A percentile compares a stretch with the other conserved stretches of the same genome.
Conservation (phyloP, 2,113 vertebrate genomes). For the Callithrix jacchus region DNA sequence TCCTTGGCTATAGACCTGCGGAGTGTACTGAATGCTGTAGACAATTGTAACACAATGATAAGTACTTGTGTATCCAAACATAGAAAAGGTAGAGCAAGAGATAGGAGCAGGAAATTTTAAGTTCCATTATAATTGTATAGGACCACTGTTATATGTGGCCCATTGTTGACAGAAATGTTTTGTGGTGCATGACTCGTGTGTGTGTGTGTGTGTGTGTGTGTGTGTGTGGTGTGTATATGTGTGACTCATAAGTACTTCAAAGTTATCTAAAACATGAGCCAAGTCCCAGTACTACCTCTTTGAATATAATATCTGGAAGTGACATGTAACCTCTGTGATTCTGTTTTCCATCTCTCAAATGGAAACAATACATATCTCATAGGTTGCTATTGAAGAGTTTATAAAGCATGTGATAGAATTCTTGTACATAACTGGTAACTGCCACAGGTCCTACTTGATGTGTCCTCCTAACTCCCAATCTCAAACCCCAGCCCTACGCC, state of each 20-base stretch:
- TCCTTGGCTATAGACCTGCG: background rate
- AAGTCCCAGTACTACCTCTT: background rate
- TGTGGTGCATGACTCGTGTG: background rate
- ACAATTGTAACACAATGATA: background rate
- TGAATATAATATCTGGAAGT: background rate
- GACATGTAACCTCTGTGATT: background rate
- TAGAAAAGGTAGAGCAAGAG: background rate
- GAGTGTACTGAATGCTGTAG: background rate
- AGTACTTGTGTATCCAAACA: background rate
- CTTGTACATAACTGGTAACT: background rate
- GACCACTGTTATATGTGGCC: background rate
- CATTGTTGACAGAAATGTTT: background rate
- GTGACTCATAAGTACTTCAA: background rate
- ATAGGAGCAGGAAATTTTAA: background rate
- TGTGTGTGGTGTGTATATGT: background rate
- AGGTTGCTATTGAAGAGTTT: background rate
- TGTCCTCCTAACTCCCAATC: background rate
- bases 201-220: background rate
- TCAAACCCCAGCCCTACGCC: background rate
- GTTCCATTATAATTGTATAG: too few relatives aligned
- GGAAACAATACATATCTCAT: background rate
- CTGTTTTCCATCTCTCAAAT: background rate
- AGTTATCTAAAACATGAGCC: background rate
- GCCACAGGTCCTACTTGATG: background rate
- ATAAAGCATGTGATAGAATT: background rate